These are phyloP conservation scores for Sisyra nigra DNA, from an alignment of 2,888 invertebrate genomes.

Conservation along the genomic window DNA sequence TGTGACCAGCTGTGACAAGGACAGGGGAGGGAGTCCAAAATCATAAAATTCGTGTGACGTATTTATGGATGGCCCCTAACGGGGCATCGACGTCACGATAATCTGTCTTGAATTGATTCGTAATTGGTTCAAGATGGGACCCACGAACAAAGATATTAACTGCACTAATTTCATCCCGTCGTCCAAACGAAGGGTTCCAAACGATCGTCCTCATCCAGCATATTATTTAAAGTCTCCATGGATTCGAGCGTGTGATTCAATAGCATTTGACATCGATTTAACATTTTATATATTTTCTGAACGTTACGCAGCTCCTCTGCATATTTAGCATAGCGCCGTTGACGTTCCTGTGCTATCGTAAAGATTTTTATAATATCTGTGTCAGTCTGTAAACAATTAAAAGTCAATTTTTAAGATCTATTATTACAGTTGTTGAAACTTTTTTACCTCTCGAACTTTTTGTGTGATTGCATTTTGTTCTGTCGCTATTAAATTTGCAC, in stretches of 20 bases:
- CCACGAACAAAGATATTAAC: too few species aligned
- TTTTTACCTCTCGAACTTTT: conserved; percentile 58
- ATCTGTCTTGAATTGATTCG: too few species aligned
- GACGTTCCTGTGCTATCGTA: conserved; percentile 55
- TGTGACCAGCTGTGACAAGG: too few species aligned
- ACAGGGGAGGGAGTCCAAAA: too few species aligned
- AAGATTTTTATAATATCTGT: conserved; percentile 53
- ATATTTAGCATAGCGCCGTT: conserved; percentile 69
- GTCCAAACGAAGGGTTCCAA: conserved; percentile 84
- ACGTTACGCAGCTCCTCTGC: conserved; percentile 74
- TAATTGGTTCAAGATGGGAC: too few species aligned
- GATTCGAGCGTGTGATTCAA: conserved; percentile 74
- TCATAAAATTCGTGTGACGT: too few species aligned
- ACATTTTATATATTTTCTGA: conserved; percentile 65
- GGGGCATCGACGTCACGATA: too few species aligned
- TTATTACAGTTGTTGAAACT: neutral
- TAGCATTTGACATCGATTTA: conserved; percentile 64
- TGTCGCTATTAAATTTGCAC: conserved; percentile 64
- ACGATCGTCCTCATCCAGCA: conserved; percentile 65
- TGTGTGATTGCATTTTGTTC: conserved; percentile 61
- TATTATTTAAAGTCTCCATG: conserved; percentile 68
- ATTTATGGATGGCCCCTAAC: too few species aligned
- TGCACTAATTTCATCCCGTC: conserved; percentile 43
- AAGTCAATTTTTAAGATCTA: neutral
- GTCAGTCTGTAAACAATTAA: conserved; percentile 40